These are phyloP conservation scores for Cryptus viduatorius DNA, from an alignment of 2,888 invertebrate species.

Conservation along the genomic window DNA sequence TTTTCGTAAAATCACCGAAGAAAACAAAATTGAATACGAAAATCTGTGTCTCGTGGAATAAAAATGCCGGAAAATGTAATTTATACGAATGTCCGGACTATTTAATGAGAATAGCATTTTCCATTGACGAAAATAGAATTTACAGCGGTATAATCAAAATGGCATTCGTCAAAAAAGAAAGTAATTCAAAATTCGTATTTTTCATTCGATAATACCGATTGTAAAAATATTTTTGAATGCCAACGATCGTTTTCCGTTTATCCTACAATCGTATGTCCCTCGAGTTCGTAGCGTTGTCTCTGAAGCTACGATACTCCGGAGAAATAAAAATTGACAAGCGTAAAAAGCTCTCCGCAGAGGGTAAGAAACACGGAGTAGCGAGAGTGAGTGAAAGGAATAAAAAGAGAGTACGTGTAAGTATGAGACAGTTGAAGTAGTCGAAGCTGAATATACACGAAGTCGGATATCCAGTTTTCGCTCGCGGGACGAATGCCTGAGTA, in stretches of 20 bases:
- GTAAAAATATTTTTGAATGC: not conserved
- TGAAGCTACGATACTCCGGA: conserved; percentile 13
- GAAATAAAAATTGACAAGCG: conserved; percentile 51
- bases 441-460: not conserved
- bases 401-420: conserved; percentile 6
- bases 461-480: conserved; percentile 32
- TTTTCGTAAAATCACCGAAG: too few species aligned
- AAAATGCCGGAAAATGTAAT: too few species aligned
- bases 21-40: too few species aligned
- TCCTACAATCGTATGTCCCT: not conserved
- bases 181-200: not conserved
- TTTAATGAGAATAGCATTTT: too few species aligned
- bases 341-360: conserved; percentile 40
- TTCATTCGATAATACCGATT: not conserved
- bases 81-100: too few species aligned
- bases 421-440: conserved; percentile 1
- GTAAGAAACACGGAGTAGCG: conserved; percentile 6
- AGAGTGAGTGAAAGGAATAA: not conserved
- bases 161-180: too few species aligned
- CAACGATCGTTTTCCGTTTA: not conserved
- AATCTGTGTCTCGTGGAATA: too few species aligned
- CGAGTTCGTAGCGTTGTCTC: not conserved
- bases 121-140: too few species aligned
- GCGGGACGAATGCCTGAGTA: conserved; percentile 33
- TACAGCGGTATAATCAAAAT: too few species aligned